phyloP scores from a whole-genome alignment of 2,113 vertebrate genomes.

The Seriola quinqueradiata region DNA sequence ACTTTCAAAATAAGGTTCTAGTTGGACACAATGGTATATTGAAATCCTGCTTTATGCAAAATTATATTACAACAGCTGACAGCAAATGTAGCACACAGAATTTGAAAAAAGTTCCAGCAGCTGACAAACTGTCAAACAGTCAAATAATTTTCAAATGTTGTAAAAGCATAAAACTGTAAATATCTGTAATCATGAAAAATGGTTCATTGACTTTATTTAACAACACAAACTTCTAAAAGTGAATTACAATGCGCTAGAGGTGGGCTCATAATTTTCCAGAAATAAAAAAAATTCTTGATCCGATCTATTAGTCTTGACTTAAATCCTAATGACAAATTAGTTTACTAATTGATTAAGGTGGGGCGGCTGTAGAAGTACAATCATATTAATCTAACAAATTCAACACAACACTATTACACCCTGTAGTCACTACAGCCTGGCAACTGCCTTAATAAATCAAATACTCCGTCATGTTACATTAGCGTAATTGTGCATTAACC shows the following conservation, averaged over 20 bases:
- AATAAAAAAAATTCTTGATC: constrained; percentile 4
- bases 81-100: neutral
- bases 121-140: constrained; percentile 6
- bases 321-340: constrained; percentile 42
- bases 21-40: neutral
- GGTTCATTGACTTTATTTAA: neutral
- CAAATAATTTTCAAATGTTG: neutral
- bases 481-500: constrained; percentile 47
- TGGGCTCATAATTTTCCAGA: neutral
- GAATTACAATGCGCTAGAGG: neutral
- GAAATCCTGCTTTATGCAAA: neutral
- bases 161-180: constrained; percentile 5
- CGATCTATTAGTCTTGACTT: constrained; percentile 36
- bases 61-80: constrained; percentile 2
- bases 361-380: constrained; percentile 27
- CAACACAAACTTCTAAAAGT: neutral
- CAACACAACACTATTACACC: constrained; percentile 30
- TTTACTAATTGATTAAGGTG: constrained; percentile 52
- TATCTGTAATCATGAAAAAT: constrained; percentile 9
- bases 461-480: constrained; percentile 52
- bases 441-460: constrained; percentile 55
- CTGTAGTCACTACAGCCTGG: constrained; percentile 52
- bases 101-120: neutral
- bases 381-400: constrained; percentile 58
- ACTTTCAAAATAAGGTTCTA: constrained; percentile 1